phyloP scores from a whole-genome alignment of 2,797 vertebrate genomes.

The Paedocypris micromegethes region DNA sequence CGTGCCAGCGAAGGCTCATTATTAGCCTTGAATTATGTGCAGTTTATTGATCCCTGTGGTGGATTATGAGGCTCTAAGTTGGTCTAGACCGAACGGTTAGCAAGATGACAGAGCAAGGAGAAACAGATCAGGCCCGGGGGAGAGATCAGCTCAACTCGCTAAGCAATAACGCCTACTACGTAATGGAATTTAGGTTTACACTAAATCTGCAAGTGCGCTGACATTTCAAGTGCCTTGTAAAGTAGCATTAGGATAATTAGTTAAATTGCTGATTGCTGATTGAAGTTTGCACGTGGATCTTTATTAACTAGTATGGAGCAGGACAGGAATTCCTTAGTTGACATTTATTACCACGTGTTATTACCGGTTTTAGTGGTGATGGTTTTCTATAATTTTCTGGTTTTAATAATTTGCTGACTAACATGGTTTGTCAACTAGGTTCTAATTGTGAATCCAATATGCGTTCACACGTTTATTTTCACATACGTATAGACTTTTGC shows the following conservation, averaged over 20 bases:
- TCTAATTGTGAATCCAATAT: too few relatives aligned
- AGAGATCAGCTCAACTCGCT: slow-evolving; percentile 86
- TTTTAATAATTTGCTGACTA: too few relatives aligned
- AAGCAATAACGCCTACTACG: slow-evolving; percentile 99
- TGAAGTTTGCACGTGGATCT: slow-evolving; percentile 42
- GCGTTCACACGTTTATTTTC: too few relatives aligned
- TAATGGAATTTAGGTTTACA: slow-evolving; percentile 99
- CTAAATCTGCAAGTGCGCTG: slow-evolving; percentile 96
- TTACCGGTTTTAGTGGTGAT: not conserved
- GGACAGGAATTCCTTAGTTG: not conserved
- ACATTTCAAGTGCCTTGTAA: slow-evolving; percentile 96
- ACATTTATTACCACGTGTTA: not conserved
- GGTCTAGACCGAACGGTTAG: slow-evolving; percentile 99
- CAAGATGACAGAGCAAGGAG: slow-evolving; percentile 89
- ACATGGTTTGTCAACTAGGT: too few relatives aligned
- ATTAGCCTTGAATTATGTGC: slow-evolving; percentile 99
- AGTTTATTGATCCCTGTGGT: slow-evolving; percentile 99
- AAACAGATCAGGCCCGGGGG: slow-evolving; percentile 95
- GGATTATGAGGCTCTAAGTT: slow-evolving; percentile 99
- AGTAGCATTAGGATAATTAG: slow-evolving; percentile 99
- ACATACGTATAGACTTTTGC: too few relatives aligned
- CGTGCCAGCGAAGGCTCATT: slow-evolving; percentile 99
- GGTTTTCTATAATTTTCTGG: too few relatives aligned
- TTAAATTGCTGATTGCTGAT: slow-evolving; percentile 75
- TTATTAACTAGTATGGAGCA: slow-evolving; percentile 8